Evolutionary conservation across 2,888 invertebrate species (phyloP).

Genomic region (Muscina levida): DNA sequence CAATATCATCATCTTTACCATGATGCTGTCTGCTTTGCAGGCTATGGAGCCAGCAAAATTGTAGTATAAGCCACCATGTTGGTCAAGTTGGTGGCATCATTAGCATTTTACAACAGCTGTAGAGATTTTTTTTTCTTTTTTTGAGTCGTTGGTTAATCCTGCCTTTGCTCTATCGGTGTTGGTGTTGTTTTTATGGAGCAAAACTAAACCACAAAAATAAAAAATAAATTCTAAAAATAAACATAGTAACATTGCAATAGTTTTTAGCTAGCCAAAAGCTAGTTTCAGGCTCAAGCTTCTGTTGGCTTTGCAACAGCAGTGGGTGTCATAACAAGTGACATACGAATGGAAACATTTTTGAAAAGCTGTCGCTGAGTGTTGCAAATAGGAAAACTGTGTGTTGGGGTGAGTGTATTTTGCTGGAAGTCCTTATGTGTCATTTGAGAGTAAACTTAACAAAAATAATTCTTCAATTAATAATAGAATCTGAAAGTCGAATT

Average conservation of each 20-base stretch:
- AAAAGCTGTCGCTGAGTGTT: too few species aligned
- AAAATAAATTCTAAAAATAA: constrained; percentile 19
- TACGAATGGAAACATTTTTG: too few species aligned
- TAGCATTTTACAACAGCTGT: constrained; percentile 57
- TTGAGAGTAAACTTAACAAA: too few species aligned
- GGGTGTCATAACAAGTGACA: constrained; percentile 1
- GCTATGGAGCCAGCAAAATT: too few species aligned
- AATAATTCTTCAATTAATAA: too few species aligned
- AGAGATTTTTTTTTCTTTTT: constrained; percentile 32
- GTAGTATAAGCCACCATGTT: background rate
- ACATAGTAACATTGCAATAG: constrained; percentile 1
- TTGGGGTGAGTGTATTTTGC: too few species aligned
- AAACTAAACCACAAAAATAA: constrained; percentile 12
- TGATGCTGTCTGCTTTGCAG: too few species aligned
- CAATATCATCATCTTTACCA: too few species aligned
- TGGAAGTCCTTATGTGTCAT: too few species aligned
- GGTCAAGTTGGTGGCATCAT: constrained; percentile 43
- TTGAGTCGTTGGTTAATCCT: background rate
- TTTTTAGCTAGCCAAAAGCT: background rate
- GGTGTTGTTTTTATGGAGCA: background rate
- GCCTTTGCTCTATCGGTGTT: background rate
- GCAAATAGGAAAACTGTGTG: too few species aligned
- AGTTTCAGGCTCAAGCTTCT: background rate
- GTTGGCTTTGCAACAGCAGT: background rate
- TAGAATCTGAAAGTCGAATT: too few species aligned